Evolutionary conservation across 2,888 invertebrate species (phyloP).

Genomic region (Clitarchus hookeri): DNA sequence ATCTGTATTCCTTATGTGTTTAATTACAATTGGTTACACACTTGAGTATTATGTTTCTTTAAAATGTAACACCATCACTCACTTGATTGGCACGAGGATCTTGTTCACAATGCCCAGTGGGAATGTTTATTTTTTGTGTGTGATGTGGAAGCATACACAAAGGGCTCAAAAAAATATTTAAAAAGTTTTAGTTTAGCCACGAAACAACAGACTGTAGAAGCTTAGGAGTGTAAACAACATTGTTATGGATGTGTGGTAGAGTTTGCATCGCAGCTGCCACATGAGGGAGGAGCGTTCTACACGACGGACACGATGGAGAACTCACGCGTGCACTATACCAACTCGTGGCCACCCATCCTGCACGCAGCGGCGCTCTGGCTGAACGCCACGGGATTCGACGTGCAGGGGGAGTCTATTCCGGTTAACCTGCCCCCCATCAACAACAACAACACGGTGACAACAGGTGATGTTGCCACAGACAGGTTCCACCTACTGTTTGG

Average conservation of each 20-base stretch:
- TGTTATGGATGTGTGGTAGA: conserved; percentile 58
- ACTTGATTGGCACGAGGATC: too few species aligned
- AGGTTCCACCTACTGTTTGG: conserved; percentile 88
- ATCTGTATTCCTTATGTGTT: too few species aligned
- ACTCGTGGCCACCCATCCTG: conserved; percentile 94
- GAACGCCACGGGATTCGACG: conserved; percentile 67
- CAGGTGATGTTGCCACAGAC: conserved; percentile 63
- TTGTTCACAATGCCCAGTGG: too few species aligned
- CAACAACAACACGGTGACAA: conserved; percentile 51
- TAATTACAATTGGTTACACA: too few species aligned
- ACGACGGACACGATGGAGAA: conserved; percentile 95
- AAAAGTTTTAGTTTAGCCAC: too few species aligned
- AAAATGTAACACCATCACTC: too few species aligned
- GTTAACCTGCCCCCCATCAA: conserved; percentile 41
- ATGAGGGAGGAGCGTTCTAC: conserved; percentile 97
- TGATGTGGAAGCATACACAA: too few species aligned
- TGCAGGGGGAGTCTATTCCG: conserved; percentile 45
- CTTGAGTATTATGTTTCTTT: too few species aligned
- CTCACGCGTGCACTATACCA: conserved; percentile 87
- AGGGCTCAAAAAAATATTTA: too few species aligned
- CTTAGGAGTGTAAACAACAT: too few species aligned
- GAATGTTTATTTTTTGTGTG: too few species aligned
- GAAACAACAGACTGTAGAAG: too few species aligned
- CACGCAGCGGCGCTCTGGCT: conserved; percentile 92
- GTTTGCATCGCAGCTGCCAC: conserved; percentile 91